A percentile compares a stretch with the other conserved stretches of the same genome.
Conservation (phyloP, 2,113 vertebrate species). For the Odocoileus virginianus region DNA sequence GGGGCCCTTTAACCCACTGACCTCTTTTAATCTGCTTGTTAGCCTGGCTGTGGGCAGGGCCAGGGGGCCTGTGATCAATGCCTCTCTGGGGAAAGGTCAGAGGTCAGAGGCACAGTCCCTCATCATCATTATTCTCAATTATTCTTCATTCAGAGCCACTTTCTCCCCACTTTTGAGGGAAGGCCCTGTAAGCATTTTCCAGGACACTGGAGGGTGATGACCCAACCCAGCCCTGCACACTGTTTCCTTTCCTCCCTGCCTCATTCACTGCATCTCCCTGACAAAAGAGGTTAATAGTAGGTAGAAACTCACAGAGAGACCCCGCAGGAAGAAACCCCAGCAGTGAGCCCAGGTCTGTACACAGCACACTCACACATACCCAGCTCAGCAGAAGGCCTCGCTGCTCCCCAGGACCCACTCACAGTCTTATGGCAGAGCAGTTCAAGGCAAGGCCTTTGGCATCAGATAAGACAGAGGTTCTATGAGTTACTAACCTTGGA, state of each 20-base stretch:
- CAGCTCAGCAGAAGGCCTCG: neutral
- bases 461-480: neutral
- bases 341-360: neutral
- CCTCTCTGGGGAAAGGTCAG: slow-evolving; percentile 16
- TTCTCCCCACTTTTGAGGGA: slow-evolving; percentile 30
- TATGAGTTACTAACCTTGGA: neutral
- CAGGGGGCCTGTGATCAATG: slow-evolving; percentile 32
- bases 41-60: neutral
- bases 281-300: neutral
- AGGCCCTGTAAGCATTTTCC: neutral
- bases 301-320: neutral
- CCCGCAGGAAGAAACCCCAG: fast-evolving
- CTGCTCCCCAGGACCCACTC: neutral
- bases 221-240: neutral
- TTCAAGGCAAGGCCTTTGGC: neutral
- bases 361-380: neutral
- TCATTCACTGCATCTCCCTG: neutral
- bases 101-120: slow-evolving; percentile 52
- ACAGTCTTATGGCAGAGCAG: neutral
- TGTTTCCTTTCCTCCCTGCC: neutral
- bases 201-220: neutral
- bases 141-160: slow-evolving; percentile 41
- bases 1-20: slow-evolving; percentile 13
- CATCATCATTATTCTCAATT: slow-evolving; percentile 65
- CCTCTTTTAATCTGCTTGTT: slow-evolving; percentile 51